Conservation (phyloP, 92 coral and sea anemone species). For the Phenganax subtilis region DNA sequence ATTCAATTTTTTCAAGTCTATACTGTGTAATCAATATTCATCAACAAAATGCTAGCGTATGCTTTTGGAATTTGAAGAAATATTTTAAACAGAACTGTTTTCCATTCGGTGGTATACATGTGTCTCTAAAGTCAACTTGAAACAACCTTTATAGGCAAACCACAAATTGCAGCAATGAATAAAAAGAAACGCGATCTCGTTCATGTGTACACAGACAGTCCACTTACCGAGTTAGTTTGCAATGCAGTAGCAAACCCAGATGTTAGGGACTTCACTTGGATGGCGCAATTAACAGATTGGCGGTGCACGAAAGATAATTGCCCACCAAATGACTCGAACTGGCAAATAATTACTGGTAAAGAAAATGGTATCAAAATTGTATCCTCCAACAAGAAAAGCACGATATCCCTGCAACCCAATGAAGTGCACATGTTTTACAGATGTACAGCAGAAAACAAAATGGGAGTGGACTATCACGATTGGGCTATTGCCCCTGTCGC, state of each 20-base stretch:
- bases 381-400: constrained; percentile 10
- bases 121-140: too few relatives aligned
- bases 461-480: constrained; percentile 11
- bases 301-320: constrained; percentile 1
- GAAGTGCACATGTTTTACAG: constrained; percentile 11
- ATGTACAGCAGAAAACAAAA: constrained; percentile 34
- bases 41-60: neutral
- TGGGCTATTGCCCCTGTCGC: constrained; percentile 14
- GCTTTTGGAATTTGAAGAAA: neutral
- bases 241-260: constrained; percentile 16
- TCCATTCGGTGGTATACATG: neutral
- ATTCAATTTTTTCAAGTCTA: neutral
- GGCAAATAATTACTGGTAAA: constrained; percentile 1
- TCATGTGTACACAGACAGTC: neutral
- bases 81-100: neutral
- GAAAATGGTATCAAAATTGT: neutral
- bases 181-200: neutral
- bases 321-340: constrained; percentile 10
- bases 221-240: constrained; percentile 6
- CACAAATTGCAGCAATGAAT: constrained; percentile 1
- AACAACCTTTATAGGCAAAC: constrained; percentile 8
- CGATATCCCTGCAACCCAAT: neutral
- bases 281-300: neutral
- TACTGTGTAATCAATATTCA: neutral
- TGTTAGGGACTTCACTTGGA: neutral